Conservation (phyloP, 2,113 vertebrate species). For the Catharus bicknelli region DNA sequence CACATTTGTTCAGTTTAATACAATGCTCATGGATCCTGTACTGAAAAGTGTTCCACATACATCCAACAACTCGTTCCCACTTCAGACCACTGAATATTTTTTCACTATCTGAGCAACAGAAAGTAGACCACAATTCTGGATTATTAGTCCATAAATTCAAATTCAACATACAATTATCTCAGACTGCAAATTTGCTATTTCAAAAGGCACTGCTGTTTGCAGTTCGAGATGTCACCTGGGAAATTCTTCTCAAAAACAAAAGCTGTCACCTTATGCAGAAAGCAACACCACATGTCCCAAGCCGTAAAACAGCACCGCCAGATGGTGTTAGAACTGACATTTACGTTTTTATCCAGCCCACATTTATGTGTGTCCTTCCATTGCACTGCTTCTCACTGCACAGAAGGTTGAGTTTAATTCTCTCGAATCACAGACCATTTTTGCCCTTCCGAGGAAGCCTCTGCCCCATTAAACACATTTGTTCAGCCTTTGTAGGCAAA, state of each 20-base stretch:
- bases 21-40: neutral
- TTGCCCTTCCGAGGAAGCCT: neutral
- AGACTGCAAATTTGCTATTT: neutral
- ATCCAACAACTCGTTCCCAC: neutral
- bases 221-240: neutral
- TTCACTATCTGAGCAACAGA: neutral
- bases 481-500: neutral
- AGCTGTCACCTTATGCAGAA: neutral
- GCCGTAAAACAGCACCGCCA: neutral
- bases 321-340: neutral
- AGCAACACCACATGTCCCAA: neutral
- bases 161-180: neutral
- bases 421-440: neutral
- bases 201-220: neutral
- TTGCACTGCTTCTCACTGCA: neutral
- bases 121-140: neutral
- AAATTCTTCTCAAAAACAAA: neutral
- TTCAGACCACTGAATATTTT: neutral
- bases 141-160: neutral
- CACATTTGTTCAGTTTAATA: neutral
- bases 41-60: neutral
- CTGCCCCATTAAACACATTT: neutral
- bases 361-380: neutral
- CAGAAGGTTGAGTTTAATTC: neutral
- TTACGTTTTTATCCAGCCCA: fast-evolving